phyloP scores from a whole-genome alignment of 2,888 invertebrate genomes.

The Tridacna gigas region DNA sequence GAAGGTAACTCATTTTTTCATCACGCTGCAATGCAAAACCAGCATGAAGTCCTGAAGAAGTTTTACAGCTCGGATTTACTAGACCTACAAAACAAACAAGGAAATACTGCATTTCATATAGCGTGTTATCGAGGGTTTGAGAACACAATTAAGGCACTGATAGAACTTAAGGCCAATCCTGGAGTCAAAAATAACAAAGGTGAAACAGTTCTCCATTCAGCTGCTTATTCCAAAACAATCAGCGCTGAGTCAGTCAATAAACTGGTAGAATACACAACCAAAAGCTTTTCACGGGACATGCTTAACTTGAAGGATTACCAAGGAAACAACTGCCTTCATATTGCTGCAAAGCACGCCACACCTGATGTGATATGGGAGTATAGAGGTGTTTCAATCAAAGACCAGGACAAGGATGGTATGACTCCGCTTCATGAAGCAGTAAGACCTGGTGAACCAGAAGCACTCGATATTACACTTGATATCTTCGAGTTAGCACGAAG shows the following conservation, averaged over 20 bases:
- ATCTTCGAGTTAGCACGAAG: conserved; percentile 73
- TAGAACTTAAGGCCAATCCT: conserved; percentile 75
- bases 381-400: conserved; percentile 71
- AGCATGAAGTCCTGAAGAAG: conserved; percentile 64
- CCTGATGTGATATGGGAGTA: conserved; percentile 75
- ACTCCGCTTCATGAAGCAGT: conserved; percentile 74
- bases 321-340: conserved; percentile 81
- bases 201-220: conserved; percentile 79
- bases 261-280: conserved; percentile 77
- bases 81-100: conserved; percentile 72
- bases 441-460: conserved; percentile 67
- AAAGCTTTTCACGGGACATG: conserved; percentile 79
- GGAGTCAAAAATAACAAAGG: conserved; percentile 75
- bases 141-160: conserved; percentile 68
- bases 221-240: conserved; percentile 65
- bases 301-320: conserved; percentile 75
- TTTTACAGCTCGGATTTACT: conserved; percentile 66
- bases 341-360: conserved; percentile 74
- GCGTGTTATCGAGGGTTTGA: conserved; percentile 78
- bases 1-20: conserved; percentile 79
- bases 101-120: conserved; percentile 81
- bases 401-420: conserved; percentile 69
- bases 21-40: conserved; percentile 77
- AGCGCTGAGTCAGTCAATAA: conserved; percentile 64
- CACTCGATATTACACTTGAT: conserved; percentile 70